These are phyloP conservation scores for Prionace glauca DNA, from an alignment of 2,797 vertebrate species.

Conservation along the genomic window DNA sequence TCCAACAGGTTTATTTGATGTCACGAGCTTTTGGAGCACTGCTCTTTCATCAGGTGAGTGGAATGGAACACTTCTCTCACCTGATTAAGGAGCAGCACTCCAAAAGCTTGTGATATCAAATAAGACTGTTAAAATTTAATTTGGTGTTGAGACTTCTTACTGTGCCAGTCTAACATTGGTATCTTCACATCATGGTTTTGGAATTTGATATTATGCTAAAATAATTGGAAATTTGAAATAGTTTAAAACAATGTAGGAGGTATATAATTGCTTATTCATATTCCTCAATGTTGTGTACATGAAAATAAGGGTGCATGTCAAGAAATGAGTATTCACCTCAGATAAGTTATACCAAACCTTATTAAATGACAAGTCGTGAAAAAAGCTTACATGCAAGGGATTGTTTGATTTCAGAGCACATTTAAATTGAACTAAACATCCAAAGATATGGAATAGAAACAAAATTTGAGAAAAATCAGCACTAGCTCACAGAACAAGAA, in stretches of 20 bases:
- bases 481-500: background rate
- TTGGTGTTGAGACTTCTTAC: too few relatives aligned
- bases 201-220: constrained; percentile 26
- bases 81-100: too few relatives aligned
- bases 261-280: background rate
- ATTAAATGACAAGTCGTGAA: background rate
- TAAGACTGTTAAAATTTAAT: too few relatives aligned
- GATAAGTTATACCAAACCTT: background rate
- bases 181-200: too few relatives aligned
- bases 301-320: background rate
- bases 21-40: too few relatives aligned
- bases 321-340: background rate
- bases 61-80: too few relatives aligned
- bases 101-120: too few relatives aligned
- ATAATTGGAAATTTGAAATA: background rate
- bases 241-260: background rate
- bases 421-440: background rate
- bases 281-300: background rate
- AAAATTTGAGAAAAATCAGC: background rate
- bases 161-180: too few relatives aligned
- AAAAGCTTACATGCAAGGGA: background rate
- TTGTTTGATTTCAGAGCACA: too few relatives aligned
- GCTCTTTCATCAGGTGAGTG: too few relatives aligned
- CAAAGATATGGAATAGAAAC: background rate
- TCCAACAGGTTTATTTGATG: too few relatives aligned